Evolutionary conservation across 2,797 vertebrate genomes (phyloP).

Genomic region (Garrulus glandarius): DNA sequence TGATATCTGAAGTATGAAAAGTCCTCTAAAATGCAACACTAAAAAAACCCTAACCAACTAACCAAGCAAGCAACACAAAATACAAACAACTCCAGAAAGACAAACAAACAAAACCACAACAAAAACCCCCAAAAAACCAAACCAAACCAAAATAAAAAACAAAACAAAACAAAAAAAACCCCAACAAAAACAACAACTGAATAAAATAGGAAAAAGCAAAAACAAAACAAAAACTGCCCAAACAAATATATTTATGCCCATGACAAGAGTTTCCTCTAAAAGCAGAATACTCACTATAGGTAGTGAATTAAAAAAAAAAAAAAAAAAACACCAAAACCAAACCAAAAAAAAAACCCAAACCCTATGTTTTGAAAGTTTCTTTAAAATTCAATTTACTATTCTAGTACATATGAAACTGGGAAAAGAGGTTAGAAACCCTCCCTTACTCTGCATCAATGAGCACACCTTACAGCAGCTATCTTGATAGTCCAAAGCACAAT

Average conservation of each 20-base stretch:
- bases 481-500: background rate
- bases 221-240: background rate
- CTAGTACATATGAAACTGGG: background rate
- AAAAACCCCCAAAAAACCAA: too few relatives aligned
- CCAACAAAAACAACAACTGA: background rate
- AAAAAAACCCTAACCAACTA: background rate
- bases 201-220: background rate
- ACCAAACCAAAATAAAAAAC: background rate
- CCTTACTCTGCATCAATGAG: background rate
- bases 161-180: too few relatives aligned
- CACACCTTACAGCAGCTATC: background rate
- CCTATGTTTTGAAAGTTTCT: background rate
- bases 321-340: background rate
- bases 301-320: background rate
- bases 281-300: background rate
- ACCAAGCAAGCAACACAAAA: background rate
- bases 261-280: background rate
- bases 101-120: background rate
- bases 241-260: background rate
- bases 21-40: background rate
- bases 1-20: background rate
- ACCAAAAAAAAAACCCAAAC: accelerated
- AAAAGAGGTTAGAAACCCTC: background rate
- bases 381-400: background rate
- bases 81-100: background rate